Evolutionary conservation across 2,113 vertebrate genomes (phyloP), one percentile per base, ranked within the genome.

Genomic region (Orycteropus afer): DNA sequence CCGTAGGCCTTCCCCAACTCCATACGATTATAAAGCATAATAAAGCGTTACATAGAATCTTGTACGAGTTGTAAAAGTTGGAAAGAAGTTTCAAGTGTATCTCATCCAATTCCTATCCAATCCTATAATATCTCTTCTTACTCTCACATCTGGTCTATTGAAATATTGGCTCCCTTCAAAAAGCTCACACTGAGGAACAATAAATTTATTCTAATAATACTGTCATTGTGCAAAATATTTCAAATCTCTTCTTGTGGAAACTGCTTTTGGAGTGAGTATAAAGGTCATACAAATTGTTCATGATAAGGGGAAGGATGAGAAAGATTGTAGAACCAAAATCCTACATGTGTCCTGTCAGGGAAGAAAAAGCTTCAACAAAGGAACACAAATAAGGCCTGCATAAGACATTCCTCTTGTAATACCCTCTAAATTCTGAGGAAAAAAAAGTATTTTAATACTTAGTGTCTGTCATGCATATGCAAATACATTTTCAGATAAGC

Each of bases 391-490:
- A 32, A 83, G 59, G 37, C n/a, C 34, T 61, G 8, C 32, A 47
- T 14, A 7, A 7, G 34, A 71, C 20, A 2, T 63, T 88, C 37
- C 27, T 86, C 45, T 45, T 83, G 18, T 59, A 49, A 51, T 0
- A 25, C 15, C 76, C 40, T 65, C 27, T 34, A 47, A 25, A 20
- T 45, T 89, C 78, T 18, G 32, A 82, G 69, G 49, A 59, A 69
- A 90, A 59, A 69, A 90, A 61, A 25, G 14, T 61, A 79, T 74
- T 96, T 97, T 82, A 45, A 86, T 86, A 85, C 37, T 69, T 20
- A 73, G 59, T 71, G 40, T 27, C 47, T 37, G 86, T 15, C 5
- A 7, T 40, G 47, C 25, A 4, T 53, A 67, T 18, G 18, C 67
- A 86, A 61, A 86, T 51, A 57, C 37, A 61, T n/a, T 85, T 67